Percentiles rank a stretch among this genome's conserved stretches.
phyloP scores from a whole-genome alignment of 2,888 invertebrate genomes.

The Cyclophora punctaria region DNA sequence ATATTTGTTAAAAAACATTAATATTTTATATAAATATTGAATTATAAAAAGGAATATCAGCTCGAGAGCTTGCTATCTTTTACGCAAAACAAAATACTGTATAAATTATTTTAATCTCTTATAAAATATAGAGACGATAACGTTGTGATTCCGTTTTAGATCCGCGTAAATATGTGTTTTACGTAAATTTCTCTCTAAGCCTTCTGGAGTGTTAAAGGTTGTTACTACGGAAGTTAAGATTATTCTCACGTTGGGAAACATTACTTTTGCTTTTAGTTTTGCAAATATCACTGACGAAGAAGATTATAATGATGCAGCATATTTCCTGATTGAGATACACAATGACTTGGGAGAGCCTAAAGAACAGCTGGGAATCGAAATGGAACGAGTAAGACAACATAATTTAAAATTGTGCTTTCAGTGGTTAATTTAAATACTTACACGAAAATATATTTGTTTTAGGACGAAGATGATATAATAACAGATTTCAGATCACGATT shows the following conservation, averaged over 20 bases:
- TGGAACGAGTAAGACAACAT: constrained; percentile 71
- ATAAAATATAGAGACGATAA: constrained; percentile 34
- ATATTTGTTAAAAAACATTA: no score
- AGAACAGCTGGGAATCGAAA: constrained; percentile 84
- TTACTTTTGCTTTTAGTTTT: constrained; percentile 27
- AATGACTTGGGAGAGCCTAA: constrained; percentile 83
- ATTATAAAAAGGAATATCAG: no score
- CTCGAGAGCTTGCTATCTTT: no score
- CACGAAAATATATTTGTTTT: constrained; percentile 17
- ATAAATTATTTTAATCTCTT: constrained; percentile 19
- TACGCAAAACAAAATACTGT: no score
- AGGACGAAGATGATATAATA: constrained; percentile 82
- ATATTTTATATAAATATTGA: no score
- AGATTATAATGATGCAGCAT: constrained; percentile 72
- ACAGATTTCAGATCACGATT: constrained; percentile 84
- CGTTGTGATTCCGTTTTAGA: constrained; percentile 19
- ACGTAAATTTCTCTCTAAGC: constrained; percentile 25
- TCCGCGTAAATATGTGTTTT: constrained; percentile 22
- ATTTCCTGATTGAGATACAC: constrained; percentile 81
- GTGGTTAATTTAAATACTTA: background rate
- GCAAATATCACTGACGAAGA: constrained; percentile 52
- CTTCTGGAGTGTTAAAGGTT: constrained; percentile 19
- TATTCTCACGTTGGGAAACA: no score
- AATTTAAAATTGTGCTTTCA: background rate
- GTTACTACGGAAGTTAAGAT: background rate